Conservation (phyloP, 2,113 vertebrate genomes). For the Scalopus aquaticus region DNA sequence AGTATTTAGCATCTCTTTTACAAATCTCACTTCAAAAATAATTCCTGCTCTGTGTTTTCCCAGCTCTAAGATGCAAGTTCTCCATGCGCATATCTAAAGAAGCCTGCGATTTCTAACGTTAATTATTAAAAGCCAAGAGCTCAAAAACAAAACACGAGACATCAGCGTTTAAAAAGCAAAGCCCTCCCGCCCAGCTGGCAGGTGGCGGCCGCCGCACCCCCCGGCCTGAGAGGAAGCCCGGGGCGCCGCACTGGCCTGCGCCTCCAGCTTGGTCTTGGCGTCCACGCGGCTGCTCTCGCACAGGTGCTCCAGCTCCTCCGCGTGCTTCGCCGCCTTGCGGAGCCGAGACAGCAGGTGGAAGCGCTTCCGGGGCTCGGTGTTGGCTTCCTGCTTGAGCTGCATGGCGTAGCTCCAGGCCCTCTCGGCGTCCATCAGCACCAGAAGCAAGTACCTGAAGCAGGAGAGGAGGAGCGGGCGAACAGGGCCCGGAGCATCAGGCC, state of each 20-base stretch:
- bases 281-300: conserved; percentile 96
- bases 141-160: not conserved
- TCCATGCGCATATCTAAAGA: not conserved
- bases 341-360: conserved; percentile 95
- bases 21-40: not conserved
- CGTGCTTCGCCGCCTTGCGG: conserved; percentile 96
- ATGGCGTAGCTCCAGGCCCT: conserved; percentile 99
- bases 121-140: not conserved
- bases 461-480: not conserved
- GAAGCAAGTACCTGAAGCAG: conserved; percentile 90
- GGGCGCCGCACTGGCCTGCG: conserved; percentile 93
- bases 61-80: not conserved
- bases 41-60: not conserved
- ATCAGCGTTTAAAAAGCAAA: not conserved
- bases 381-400: conserved; percentile 99
- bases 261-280: conserved; percentile 98
- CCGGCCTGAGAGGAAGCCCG: too few species aligned
- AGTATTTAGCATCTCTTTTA: not conserved
- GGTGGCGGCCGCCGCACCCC: not conserved
- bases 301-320: conserved; percentile 94
- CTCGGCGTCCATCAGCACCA: conserved; percentile 98
- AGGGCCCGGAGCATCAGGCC: too few species aligned
- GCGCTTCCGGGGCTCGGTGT: conserved; percentile 96
- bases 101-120: not conserved
- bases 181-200: not conserved